Evolutionary conservation across 2,888 invertebrate species (phyloP).

Genomic region (Palloptera scutellata): DNA sequence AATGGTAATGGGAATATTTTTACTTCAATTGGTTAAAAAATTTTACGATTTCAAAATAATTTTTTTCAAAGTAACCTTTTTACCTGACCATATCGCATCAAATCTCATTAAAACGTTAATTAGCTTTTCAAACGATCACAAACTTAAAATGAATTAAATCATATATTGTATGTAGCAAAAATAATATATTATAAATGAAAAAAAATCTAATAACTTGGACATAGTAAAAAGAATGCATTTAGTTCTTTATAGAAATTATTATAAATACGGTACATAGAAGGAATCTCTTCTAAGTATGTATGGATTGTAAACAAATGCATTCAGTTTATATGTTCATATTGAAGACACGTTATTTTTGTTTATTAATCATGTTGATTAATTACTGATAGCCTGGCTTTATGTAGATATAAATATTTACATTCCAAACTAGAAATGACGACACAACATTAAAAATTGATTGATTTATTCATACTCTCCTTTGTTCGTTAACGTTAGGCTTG

Average conservation of each 20-base stretch:
- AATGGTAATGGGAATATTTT: no score
- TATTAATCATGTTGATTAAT: slow-evolving; percentile 2
- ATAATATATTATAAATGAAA: background rate
- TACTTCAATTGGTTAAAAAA: no score
- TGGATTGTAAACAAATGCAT: background rate
- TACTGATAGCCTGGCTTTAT: no score
- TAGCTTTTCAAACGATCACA: no score
- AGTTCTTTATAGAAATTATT: background rate
- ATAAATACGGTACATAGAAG: background rate
- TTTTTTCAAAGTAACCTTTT: no score
- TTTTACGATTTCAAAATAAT: no score
- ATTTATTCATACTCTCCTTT: slow-evolving; percentile 45
- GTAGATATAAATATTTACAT: slow-evolving; percentile 1
- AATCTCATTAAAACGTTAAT: no score
- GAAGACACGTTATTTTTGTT: slow-evolving; percentile 17
- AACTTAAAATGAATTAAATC: no score
- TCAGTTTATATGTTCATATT: slow-evolving; percentile 6
- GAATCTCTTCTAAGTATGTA: no score
- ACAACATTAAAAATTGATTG: background rate
- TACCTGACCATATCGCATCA: no score
- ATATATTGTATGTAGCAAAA: background rate
- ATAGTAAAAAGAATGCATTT: slow-evolving; percentile 10
- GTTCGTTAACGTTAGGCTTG: slow-evolving; percentile 54
- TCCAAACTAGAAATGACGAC: slow-evolving; percentile 8
- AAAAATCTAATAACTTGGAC: background rate